phyloP scores from a whole-genome alignment of 2,797 vertebrate genomes.

The Dendrocincla tyrannina region DNA sequence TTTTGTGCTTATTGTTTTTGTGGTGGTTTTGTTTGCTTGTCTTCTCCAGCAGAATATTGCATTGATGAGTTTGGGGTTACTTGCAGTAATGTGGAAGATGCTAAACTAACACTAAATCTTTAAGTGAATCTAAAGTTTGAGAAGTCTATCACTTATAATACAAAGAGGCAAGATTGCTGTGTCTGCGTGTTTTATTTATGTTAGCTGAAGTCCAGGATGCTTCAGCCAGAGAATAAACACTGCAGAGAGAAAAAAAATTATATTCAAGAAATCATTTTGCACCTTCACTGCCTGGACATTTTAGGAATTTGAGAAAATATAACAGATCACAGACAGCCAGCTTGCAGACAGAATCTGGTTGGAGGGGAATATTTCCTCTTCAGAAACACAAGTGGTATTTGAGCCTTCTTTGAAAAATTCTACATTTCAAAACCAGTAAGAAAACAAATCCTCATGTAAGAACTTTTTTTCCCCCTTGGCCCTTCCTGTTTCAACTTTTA shows the following conservation, averaged over 20 bases:
- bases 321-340: not conserved
- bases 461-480: accelerated
- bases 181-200: not conserved
- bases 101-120: not conserved
- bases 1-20: not conserved
- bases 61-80: not conserved
- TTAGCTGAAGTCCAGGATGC: not conserved
- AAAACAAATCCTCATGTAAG: not conserved
- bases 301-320: not conserved
- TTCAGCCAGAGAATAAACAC: not conserved
- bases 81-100: not conserved
- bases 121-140: not conserved
- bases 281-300: not conserved
- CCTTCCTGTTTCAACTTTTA: not conserved
- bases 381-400: not conserved
- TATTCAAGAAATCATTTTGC: not conserved
- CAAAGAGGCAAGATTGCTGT: not conserved
- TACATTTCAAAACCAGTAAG: not conserved
- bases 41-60: not conserved
- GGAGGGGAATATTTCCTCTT: not conserved
- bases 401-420: not conserved
- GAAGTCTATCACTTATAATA: not conserved
- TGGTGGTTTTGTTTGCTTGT: not conserved
- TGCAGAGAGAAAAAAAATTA: not conserved
- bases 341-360: not conserved